Base-by-base conservation (phyloP, 2,113 vertebrate genomes). In the Abramis brama region DNA sequence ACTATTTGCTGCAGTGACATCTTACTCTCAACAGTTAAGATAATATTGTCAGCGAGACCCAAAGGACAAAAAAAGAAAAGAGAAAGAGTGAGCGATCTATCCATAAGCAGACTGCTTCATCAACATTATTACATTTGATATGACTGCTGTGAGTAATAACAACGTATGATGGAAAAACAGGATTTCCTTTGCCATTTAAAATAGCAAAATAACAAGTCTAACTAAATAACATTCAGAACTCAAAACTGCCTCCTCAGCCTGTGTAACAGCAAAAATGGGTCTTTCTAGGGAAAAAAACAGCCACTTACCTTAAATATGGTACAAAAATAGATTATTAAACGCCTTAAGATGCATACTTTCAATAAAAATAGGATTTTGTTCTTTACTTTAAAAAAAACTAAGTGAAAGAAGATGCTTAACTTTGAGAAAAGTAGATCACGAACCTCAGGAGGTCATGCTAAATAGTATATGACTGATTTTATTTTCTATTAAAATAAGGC, bases 1-100 rank as follows among this genome's bases (percentile, higher is more conserved):
- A 27, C 62, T 23, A 52, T 52, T 70, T 70, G 30, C 27, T 70
- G 62, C 60, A 70, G 82, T 73, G 30, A 73, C 66, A 59, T 83
- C 81, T 83, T 55, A 73, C 47, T 73, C 81, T 71, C 66, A 39
- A 55, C 33, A 59, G 68, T 83, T 33, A 71, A 73, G 68, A 59
- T 30, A 81, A 50, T 81, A 55, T 36, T 59, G 68, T 55, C 68
- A 81, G 7, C 45, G 17, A 70, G 17, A 50, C 6, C 50, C 4
- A 76, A 52, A 66, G 45, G 66, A 55, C 2, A 57, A 23, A 57
- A 23, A 57, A 9, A 43, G 10, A 57, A 59, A 8, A 15, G 3
- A 45, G 57, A 57, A 30, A 82, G 11, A 30, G 13, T 30, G 73
- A 10, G 47, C 12, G 4, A 77, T 52, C 27, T 23, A 25, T 33